Percentiles rank a stretch among this genome's conserved stretches.
Evolutionary conservation across 2,888 invertebrate species (phyloP).

Genomic region (Muscina levida): DNA sequence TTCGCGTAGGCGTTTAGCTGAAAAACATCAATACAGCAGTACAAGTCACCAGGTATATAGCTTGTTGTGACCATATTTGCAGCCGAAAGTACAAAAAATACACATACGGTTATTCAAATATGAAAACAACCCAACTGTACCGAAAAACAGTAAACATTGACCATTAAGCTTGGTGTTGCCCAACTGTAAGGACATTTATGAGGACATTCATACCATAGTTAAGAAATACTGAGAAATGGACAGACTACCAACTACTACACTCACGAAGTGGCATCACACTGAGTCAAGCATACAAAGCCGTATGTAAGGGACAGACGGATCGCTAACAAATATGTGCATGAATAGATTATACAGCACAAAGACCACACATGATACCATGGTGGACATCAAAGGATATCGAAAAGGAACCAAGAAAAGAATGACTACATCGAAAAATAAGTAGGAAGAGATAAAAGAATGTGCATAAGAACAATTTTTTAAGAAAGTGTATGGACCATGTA

Average conservation of each 20-base stretch:
- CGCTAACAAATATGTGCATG: constrained; percentile 55
- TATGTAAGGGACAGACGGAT: constrained; percentile 1
- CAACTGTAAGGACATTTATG: constrained; percentile 27
- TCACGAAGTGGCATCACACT: neutral
- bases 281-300: neutral
- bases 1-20: too few relatives aligned
- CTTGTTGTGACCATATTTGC: too few relatives aligned
- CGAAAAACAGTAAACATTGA: constrained; percentile 24
- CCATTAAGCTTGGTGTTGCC: constrained; percentile 26
- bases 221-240: neutral
- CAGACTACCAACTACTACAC: neutral
- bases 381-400: constrained; percentile 23
- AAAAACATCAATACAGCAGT: too few relatives aligned
- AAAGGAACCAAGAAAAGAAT: neutral
- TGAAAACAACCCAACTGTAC: neutral
- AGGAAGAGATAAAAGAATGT: constrained; percentile 1
- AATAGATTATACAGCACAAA: constrained; percentile 56
- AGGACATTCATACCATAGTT: constrained; percentile 27
- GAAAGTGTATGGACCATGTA: neutral
- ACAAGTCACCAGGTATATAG: too few relatives aligned
- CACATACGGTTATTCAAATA: too few relatives aligned
- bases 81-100: too few relatives aligned
- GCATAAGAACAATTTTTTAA: constrained; percentile 6
- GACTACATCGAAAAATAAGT: neutral
- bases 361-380: constrained; percentile 61